Evolutionary conservation across 2,113 vertebrate genomes (phyloP), one percentile per base, ranked within the genome.

Genomic region (Atherinomorus stipes): DNA sequence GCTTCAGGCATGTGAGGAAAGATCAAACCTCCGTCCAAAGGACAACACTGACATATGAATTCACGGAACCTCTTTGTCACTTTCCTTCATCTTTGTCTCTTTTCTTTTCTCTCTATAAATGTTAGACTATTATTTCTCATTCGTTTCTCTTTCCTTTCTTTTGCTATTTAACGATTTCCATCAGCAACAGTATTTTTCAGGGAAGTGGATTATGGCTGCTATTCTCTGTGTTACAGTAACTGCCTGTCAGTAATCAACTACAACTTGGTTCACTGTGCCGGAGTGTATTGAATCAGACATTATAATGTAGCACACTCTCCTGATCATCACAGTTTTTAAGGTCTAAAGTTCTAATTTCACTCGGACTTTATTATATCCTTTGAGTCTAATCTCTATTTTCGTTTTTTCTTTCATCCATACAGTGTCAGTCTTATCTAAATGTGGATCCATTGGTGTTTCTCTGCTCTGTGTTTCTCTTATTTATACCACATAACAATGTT

Each of bases 231-330:
- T 85, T 85, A 87, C 82, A 81, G 85, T 87, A 88, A 89, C 85
- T 81, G 78, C 80, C 77, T 90, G 89, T 88, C 87, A 84, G 78
- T 79, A 85, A 91, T 91, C 87, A 88, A 72, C 85, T 84, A 75
- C 81, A 88, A 85, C 71, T 87, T 81, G 78, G 60, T 71, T 85
- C 75, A 49, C 45, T 52, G 54, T 75, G 80, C 74, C 76, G 78
- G 81, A 65, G 69, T 42, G 40, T 64, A 15, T 61, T 56, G 59
- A 60, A 78, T 68, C 52, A 61, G 66, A 60, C 66, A 74, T 75
- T 42, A 23, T 50, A 47, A 57, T 52, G 44, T 57, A 64, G 72
- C 62, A 53, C 62, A 34, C 23, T 66, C 23, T 47, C 44, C 69
- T 53, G n/a, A 50, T 74, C 59, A 47, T 40, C 51, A 45, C 22